A percentile compares a stretch with the other conserved stretches of the same genome.
Evolutionary conservation across 2,888 invertebrate genomes (phyloP).

Genomic region (Bombylius discolor): DNA sequence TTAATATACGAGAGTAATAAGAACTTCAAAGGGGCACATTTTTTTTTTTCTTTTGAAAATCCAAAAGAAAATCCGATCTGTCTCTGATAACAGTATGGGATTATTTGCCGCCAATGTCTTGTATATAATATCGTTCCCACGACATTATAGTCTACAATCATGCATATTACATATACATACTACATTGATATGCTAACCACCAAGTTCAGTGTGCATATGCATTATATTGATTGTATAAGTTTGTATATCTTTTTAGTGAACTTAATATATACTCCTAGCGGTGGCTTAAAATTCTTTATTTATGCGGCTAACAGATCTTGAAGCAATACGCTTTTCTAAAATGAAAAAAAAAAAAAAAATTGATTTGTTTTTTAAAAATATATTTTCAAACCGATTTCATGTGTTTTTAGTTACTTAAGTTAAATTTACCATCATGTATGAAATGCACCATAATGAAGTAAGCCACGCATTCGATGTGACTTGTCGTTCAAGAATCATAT

Average conservation of each 20-base stretch:
- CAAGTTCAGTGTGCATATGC: too few species aligned
- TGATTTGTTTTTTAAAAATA: too few species aligned
- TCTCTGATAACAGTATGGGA: slow-evolving; percentile 5
- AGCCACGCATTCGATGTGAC: slow-evolving; percentile 2
- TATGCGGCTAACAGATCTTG: too few species aligned
- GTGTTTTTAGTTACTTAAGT: too few species aligned
- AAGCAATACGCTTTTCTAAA: too few species aligned
- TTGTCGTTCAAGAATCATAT: too few species aligned
- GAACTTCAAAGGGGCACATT: too few species aligned
- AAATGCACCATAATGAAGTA: slow-evolving; percentile 7
- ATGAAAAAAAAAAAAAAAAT: too few species aligned
- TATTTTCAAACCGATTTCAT: too few species aligned
- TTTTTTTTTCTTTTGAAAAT: neutral
- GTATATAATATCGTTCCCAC: slow-evolving; percentile 2
- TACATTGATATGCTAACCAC: neutral
- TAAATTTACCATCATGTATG: neutral
- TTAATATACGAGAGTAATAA: too few species aligned
- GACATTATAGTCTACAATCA: neutral
- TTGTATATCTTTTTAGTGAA: neutral
- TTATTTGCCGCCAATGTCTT: slow-evolving; percentile 1
- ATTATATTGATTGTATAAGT: neutral
- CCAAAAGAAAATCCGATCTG: neutral
- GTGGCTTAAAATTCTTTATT: too few species aligned
- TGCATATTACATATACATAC: neutral
- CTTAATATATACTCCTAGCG: neutral